Conservation (phyloP, 2,797 vertebrate species). For the Oreortyx pictus region DNA sequence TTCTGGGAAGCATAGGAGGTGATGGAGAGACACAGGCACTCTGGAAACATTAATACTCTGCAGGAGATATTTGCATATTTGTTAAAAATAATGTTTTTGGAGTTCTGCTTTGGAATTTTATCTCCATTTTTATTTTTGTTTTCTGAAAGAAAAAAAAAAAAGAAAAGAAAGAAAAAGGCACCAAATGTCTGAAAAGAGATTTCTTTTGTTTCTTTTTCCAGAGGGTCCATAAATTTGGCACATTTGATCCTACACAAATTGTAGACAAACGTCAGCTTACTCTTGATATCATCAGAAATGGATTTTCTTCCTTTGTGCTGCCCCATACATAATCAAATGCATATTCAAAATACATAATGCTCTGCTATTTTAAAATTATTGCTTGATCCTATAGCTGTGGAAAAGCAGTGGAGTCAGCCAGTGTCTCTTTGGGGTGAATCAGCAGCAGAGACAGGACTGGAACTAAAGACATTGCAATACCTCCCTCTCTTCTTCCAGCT, state of each 20-base stretch:
- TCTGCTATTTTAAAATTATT: conserved; percentile 49
- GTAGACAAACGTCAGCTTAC: conserved; percentile 43
- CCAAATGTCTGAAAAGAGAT: background rate
- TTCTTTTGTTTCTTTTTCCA: background rate
- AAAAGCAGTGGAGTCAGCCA: conserved; percentile 58
- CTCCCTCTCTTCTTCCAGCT: conserved; percentile 50
- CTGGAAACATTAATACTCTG: background rate
- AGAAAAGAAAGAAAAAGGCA: background rate
- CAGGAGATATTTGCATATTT: background rate
- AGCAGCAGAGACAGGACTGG: conserved; percentile 5
- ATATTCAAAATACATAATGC: conserved; percentile 51
- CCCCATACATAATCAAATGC: conserved; percentile 15
- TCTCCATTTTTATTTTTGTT: background rate
- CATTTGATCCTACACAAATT: background rate
- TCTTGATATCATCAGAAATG: conserved; percentile 49
- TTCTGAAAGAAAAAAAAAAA: background rate
- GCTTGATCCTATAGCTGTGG: conserved; percentile 33
- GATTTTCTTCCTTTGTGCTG: conserved; percentile 55
- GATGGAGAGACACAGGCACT: background rate
- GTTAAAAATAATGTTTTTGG: accelerated
- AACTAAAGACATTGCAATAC: conserved; percentile 66
- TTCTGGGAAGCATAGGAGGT: background rate
- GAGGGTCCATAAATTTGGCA: conserved; percentile 2
- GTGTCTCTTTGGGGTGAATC: conserved; percentile 50
- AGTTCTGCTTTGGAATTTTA: background rate